A percentile compares a stretch with the other conserved stretches of the same genome.
phyloP scores from a whole-genome alignment of 2,888 invertebrate genomes.

The Chaitophorus viminalis region DNA sequence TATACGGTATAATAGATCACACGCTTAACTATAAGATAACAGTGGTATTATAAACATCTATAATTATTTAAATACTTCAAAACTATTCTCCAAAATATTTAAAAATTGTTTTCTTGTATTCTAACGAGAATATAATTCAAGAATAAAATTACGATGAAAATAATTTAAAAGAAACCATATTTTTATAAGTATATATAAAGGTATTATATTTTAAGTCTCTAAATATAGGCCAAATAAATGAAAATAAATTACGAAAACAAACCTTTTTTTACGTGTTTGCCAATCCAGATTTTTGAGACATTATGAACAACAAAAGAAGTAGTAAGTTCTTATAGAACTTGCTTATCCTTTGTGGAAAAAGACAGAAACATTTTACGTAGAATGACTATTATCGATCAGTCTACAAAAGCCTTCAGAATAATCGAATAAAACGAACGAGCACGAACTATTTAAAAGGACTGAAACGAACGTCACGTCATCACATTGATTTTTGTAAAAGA shows the following conservation, averaged over 20 bases:
- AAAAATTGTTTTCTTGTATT: no score
- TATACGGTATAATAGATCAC: neutral
- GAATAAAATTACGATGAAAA: no score
- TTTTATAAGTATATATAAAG: neutral
- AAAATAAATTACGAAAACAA: neutral
- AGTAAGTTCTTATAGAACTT: constrained; percentile 5
- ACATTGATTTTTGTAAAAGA: constrained; percentile 16
- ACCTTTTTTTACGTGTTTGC: neutral
- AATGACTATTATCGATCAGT: constrained; percentile 35
- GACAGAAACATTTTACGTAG: neutral
- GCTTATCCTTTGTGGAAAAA: neutral
- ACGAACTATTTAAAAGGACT: constrained; percentile 27
- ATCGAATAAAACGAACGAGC: neutral
- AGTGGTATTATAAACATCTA: no score
- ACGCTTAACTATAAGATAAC: no score
- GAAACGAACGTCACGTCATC: neutral
- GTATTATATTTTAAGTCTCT: neutral
- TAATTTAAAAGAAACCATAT: neutral
- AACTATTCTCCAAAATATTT: no score
- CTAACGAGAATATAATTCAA: no score
- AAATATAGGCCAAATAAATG: neutral
- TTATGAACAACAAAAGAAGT: constrained; percentile 5
- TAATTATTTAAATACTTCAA: no score
- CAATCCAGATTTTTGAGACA: constrained; percentile 3
- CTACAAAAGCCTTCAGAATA: neutral